These are phyloP conservation scores for Nannospalax galili DNA, from an alignment of 2,113 vertebrate genomes.

Conservation along the genomic window DNA sequence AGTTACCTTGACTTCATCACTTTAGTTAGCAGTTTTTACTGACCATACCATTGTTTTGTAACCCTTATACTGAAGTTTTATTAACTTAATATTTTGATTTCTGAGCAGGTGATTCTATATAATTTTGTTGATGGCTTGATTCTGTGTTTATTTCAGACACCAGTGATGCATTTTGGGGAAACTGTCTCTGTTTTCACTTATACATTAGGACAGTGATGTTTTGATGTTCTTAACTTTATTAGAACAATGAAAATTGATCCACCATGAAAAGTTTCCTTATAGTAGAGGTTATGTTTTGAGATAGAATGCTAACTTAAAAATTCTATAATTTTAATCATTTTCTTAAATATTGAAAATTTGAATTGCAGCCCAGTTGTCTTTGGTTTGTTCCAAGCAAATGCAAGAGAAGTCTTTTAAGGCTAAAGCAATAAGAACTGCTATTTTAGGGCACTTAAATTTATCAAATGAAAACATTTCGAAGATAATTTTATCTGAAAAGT, in stretches of 20 bases:
- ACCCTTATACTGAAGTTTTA: conserved; percentile 41
- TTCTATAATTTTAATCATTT: conserved; percentile 11
- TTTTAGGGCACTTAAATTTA: conserved; percentile 48
- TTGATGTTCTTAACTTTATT: background rate
- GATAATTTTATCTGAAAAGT: conserved; percentile 47
- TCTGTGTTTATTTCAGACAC: conserved; percentile 32
- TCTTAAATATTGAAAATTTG: conserved; percentile 55
- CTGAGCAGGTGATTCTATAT: background rate
- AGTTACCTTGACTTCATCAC: background rate
- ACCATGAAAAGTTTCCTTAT: background rate
- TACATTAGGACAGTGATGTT: background rate
- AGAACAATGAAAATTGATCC: conserved; percentile 18
- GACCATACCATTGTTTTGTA: background rate
- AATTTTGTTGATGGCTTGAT: background rate
- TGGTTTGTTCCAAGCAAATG: conserved; percentile 42
- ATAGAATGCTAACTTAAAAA: conserved; percentile 15
- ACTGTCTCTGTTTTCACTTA: background rate
- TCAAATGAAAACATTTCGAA: conserved; percentile 22
- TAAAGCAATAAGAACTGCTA: background rate
- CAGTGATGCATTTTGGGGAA: background rate
- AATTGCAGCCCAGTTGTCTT: background rate
- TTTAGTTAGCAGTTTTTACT: background rate
- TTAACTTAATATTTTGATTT: background rate
- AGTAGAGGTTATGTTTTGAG: conserved; percentile 7
- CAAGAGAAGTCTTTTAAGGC: conserved; percentile 8